Conservation (phyloP, 2,113 vertebrate genomes). For the Siniperca knerii region DNA sequence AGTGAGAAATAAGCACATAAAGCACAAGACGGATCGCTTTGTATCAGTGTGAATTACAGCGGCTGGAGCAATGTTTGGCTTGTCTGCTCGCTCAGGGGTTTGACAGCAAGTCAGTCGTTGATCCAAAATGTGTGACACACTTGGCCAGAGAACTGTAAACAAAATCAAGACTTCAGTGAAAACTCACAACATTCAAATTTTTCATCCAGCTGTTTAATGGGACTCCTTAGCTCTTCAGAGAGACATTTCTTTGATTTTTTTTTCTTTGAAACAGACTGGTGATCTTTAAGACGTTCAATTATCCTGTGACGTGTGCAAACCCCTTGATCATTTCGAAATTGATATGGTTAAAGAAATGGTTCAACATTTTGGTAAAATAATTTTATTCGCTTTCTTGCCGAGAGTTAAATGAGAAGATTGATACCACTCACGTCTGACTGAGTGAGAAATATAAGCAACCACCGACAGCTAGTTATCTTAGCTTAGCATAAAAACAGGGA, state of each 20-base stretch:
- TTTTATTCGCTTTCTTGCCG: background rate
- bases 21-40: conserved; percentile 39
- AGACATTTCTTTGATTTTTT: conserved; percentile 1
- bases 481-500: background rate
- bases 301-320: background rate
- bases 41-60: conserved; percentile 26
- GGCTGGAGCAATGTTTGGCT: conserved; percentile 42
- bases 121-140: conserved; percentile 28
- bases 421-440: background rate
- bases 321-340: conserved; percentile 3
- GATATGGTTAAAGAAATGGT: background rate
- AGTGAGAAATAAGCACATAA: conserved; percentile 25
- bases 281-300: background rate
- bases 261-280: background rate
- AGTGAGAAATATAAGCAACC: background rate
- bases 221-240: background rate
- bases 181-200: conserved; percentile 19
- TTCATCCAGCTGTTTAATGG: background rate
- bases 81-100: conserved; percentile 40
- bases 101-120: conserved; percentile 30
- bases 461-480: background rate
- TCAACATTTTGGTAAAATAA: background rate
- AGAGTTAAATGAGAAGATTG: background rate
- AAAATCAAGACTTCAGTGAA: conserved; percentile 17
- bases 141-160: conserved; percentile 16